phyloP scores from a whole-genome alignment of 2,113 vertebrate genomes.

The Hypanus sabinus region DNA sequence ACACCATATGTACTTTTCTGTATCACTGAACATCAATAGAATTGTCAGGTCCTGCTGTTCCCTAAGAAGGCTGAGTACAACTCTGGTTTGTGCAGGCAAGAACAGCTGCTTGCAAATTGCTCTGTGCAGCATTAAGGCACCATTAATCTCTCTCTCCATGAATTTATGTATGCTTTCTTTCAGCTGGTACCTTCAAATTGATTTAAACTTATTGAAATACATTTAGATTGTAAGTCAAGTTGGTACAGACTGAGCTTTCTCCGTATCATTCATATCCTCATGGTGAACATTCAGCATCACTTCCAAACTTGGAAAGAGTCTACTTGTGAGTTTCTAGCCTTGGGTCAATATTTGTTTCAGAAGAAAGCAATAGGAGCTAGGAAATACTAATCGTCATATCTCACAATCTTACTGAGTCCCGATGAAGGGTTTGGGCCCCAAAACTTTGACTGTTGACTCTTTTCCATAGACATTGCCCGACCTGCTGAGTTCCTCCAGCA shows the following conservation, averaged over 20 bases:
- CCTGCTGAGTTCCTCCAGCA: no score
- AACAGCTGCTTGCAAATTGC: not conserved
- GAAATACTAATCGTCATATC: not conserved
- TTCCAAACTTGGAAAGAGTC: not conserved
- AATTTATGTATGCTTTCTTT: conserved; percentile 6
- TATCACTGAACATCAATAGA: not conserved
- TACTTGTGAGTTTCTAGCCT: not conserved
- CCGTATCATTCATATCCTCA: not conserved
- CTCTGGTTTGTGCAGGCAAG: conserved; percentile 11
- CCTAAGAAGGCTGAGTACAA: no score
- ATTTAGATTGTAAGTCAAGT: not conserved
- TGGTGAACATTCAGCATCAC: not conserved
- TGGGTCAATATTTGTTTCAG: not conserved
- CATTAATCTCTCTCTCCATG: conserved; percentile 9
- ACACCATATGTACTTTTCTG: not conserved
- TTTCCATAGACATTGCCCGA: no score
- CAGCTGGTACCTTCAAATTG: not conserved
- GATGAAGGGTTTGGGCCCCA: no score
- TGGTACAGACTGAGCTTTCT: not conserved
- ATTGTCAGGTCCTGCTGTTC: not conserved
- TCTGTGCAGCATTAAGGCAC: conserved; percentile 16
- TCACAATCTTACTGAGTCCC: not conserved
- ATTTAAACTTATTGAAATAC: not conserved
- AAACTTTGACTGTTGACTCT: no score
- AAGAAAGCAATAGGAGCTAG: not conserved